Conservation (phyloP, 2,797 vertebrate species). For the Kryptolebias ocellatus region DNA sequence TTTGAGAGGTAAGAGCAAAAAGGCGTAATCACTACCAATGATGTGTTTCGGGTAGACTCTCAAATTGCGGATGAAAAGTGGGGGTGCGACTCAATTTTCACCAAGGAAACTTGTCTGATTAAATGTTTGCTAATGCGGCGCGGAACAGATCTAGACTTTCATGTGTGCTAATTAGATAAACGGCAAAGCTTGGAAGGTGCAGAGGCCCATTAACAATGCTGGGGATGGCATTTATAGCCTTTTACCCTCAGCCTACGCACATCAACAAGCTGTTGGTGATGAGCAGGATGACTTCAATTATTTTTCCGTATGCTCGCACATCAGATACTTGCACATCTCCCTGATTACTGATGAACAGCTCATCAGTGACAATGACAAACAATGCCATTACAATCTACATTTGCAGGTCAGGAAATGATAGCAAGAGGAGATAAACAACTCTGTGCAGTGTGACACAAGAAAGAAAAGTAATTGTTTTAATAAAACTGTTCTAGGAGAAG, state of each 20-base stretch:
- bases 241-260: slow-evolving; percentile 47
- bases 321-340: slow-evolving; percentile 36
- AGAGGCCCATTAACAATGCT: slow-evolving; percentile 49
- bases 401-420: slow-evolving; percentile 11
- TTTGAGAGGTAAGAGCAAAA: slow-evolving; percentile 11
- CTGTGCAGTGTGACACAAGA: background rate
- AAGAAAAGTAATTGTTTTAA: background rate
- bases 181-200: slow-evolving; percentile 44
- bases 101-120: slow-evolving; percentile 39
- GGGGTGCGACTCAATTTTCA: slow-evolving; percentile 27
- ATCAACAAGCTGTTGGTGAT: slow-evolving; percentile 55
- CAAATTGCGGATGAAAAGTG: slow-evolving; percentile 25
- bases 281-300: slow-evolving; percentile 51
- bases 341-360: slow-evolving; percentile 38
- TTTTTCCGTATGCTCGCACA: slow-evolving; percentile 42
- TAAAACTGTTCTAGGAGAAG: background rate
- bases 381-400: slow-evolving; percentile 24
- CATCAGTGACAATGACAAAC: slow-evolving; percentile 38
- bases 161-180: slow-evolving; percentile 56
- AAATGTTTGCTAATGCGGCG: slow-evolving; percentile 44
- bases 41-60: background rate
- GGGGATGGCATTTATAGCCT: slow-evolving; percentile 61
- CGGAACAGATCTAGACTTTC: slow-evolving; percentile 32
- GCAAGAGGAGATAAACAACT: background rate
- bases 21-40: background rate